Evolutionary conservation across 1,140 invertebrate genomes (phyloP), one percentile per base, ranked within the genome.

Genomic region (Brachionus calyciflorus): DNA sequence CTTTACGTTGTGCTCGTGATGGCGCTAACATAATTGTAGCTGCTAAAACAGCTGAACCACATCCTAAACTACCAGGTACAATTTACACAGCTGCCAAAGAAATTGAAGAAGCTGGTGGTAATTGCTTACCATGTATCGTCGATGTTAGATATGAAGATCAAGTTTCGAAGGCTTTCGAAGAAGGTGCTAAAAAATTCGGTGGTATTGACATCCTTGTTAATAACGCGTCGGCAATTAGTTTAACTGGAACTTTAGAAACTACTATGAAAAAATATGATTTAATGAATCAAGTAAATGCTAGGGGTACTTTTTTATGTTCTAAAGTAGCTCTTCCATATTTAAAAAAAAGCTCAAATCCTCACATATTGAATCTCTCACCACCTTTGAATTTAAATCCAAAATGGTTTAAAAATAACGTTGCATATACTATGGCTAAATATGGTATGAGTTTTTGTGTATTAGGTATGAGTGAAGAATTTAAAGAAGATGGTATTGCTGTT

Each of bases 381-480:
- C 96, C 96, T 2, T 84, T 99, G 9, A 93, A 91, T 81, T 89
- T 99, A 89, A 89, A 90, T 78, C 88, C 92, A 0, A 86, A 89
- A 79, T 99, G 96, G 95, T 99, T 99, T 83, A 88, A 89, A 73
- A 88, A 91, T 80, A 92, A 98, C 86, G 90, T 96, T 12, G 94
- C 94, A 0, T 99, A 98, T 83, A 98, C 96, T 0, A 97, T 98
- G 89, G 92, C 96, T 1, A 99, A 99, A 81, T 98, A 96, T 82
- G 96, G 96, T 19, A 99, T 99, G 96, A 96, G 93, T 0, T 93
- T 99, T 93, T 98, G 94, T 85, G 93, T 93, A 1, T 86, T 99
- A 12, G 95, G 96, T 44, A 96, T 98, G 93, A 87, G 93, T 46
- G 92, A 92, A 79, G 96, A 99, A 86, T 92, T 97, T 78, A 90